Evolutionary conservation across 2,797 vertebrate species (phyloP).

Genomic region (Cyprinella venusta): DNA sequence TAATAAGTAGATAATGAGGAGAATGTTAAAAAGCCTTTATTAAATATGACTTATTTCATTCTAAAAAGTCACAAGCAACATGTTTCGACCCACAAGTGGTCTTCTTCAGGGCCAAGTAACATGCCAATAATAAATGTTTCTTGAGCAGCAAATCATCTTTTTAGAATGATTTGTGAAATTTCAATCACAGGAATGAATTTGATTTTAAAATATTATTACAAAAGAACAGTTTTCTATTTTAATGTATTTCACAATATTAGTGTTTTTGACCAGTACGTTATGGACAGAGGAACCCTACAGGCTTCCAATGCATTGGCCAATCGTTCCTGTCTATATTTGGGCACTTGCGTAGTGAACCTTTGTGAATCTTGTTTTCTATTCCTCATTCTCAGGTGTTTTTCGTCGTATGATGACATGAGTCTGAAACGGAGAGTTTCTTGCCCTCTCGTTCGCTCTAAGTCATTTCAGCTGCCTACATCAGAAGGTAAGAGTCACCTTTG

Average conservation of each 20-base stretch:
- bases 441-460: constrained; percentile 94
- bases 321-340: neutral
- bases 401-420: constrained; percentile 97
- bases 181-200: too few species aligned
- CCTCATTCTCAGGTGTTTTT: constrained; percentile 86
- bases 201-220: neutral
- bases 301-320: neutral
- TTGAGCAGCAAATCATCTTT: neutral
- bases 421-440: constrained; percentile 92
- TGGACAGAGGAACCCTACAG: neutral
- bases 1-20: too few species aligned
- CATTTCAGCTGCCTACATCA: constrained; percentile 89
- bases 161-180: neutral
- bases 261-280: neutral
- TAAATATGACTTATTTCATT: too few species aligned
- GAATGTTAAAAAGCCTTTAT: too few species aligned
- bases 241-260: neutral
- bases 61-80: too few species aligned
- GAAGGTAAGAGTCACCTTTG: constrained; percentile 81
- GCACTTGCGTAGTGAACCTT: neutral
- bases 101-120: too few species aligned
- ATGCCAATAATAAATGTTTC: neutral
- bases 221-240: neutral
- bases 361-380: neutral
- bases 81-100: too few species aligned